Base-by-base conservation (phyloP, 1,140 invertebrate genomes). In the Brachionus manjavacas region DNA sequence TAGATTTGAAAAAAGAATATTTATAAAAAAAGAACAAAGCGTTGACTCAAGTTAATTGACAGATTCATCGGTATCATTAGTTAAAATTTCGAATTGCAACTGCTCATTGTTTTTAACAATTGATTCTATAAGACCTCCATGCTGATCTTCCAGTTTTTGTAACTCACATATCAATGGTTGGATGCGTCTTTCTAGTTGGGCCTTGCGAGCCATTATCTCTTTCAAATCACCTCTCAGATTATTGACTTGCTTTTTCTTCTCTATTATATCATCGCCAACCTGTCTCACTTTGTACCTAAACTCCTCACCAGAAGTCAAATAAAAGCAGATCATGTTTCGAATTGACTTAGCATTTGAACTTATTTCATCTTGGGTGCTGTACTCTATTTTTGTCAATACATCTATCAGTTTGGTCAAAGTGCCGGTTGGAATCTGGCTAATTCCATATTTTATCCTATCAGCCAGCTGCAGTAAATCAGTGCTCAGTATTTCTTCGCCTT, bases 171-270 rank as follows among this genome's bases (percentile, higher is more conserved):
- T 68, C 16, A 81, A 46, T 23, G 79, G 79, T 28, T 81, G 79
- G 14, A 81, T 81, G 20, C 79, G 79, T 64, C 79, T 60, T 35
- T 81, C 79, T 28, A 81, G 20, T 43, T 81, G 79, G 0, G 79
- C 64, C 6, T 81, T 81, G 23, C 79, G 49, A 35, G 79, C 64
- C 79, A 81, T 81, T 81, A 81, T 68, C 31, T 81, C 79, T 35
- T 81, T 81, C 6, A 81, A 46, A 66, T 81, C 79, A 25, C 52
- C 79, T 25, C 79, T 60, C 20, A 81, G 39, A 64, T 68, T 68
- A 20, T 81, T 81, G 9, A 81, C 79, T 81, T 81, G 79, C 23
- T 81, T 81, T 35, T 81, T 81, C 28, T 81, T 81, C 25, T 81
- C 79, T 12, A 81, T 35, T 64, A 81, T 81, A 14, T 81, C 79